Conservation (phyloP, 2,113 vertebrate genomes). For the Tragelaphus imberbis region DNA sequence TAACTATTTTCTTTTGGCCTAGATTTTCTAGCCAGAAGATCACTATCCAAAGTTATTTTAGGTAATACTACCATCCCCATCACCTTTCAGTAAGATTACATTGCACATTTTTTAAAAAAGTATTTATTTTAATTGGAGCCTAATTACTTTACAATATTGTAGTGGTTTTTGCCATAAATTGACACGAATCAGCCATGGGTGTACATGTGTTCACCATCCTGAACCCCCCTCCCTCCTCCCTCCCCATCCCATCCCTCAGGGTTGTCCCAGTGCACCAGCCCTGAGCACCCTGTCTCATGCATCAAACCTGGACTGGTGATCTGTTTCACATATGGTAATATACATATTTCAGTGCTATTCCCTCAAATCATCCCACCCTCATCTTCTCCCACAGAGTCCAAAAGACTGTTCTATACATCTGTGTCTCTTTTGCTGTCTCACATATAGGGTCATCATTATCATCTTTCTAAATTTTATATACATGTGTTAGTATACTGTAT, state of each 20-base stretch:
- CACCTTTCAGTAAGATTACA: background rate
- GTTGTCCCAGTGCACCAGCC: background rate
- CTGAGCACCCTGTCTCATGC: background rate
- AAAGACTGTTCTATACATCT: background rate
- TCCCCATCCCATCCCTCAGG: background rate
- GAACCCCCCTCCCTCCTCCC: rapidly evolving
- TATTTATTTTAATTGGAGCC: background rate
- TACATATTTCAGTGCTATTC: background rate
- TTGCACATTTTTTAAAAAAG: background rate
- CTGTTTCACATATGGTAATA: background rate
- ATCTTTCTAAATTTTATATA: background rate
- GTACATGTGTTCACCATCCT: background rate
- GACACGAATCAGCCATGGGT: background rate
- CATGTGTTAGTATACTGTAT: rapidly evolving
- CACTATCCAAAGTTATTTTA: background rate
- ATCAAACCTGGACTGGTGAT: background rate
- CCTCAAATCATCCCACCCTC: background rate
- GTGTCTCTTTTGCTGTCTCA: background rate
- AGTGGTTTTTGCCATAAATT: background rate
- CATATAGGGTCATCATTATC: background rate
- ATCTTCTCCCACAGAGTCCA: background rate
- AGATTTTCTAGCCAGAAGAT: background rate
- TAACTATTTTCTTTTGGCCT: background rate
- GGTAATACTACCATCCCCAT: background rate
- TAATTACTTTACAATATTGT: background rate